A percentile compares a stretch with the other conserved stretches of the same genome.
These are phyloP conservation scores for Chrysemys picta DNA, from an alignment of 2,113 vertebrate genomes.

Conservation along the genomic window DNA sequence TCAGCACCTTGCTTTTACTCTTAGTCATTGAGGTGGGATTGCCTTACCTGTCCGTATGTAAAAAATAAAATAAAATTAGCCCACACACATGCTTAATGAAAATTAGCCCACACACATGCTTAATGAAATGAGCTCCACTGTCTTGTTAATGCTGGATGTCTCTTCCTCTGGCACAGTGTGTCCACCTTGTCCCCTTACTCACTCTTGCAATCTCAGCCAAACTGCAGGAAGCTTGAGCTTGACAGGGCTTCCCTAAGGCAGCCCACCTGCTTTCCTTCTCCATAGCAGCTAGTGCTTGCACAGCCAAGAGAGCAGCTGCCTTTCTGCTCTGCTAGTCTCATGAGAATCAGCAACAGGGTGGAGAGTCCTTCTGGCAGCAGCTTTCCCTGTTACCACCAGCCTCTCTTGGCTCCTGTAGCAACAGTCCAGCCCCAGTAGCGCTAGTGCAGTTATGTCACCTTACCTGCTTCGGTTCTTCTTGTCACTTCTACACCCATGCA, in stretches of 20 bases:
- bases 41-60: not conserved
- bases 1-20: not conserved
- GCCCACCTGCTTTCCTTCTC: fast-evolving
- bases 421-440: not conserved
- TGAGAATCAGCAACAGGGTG: not conserved
- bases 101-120: not conserved
- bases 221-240: not conserved
- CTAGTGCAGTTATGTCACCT: not conserved
- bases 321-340: fast-evolving
- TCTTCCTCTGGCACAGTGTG: not conserved
- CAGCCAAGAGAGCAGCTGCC: not conserved
- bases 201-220: not conserved
- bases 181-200: not conserved
- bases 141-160: not conserved
- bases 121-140: not conserved
- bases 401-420: not conserved
- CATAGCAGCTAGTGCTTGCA: not conserved
- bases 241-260: not conserved
- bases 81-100: not conserved
- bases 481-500: not conserved
- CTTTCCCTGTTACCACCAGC: not conserved
- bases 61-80: not conserved
- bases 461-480: not conserved
- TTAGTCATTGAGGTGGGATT: not conserved
- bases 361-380: not conserved